Conservation (phyloP, 2,113 vertebrate genomes). For the Phycodurus eques region DNA sequence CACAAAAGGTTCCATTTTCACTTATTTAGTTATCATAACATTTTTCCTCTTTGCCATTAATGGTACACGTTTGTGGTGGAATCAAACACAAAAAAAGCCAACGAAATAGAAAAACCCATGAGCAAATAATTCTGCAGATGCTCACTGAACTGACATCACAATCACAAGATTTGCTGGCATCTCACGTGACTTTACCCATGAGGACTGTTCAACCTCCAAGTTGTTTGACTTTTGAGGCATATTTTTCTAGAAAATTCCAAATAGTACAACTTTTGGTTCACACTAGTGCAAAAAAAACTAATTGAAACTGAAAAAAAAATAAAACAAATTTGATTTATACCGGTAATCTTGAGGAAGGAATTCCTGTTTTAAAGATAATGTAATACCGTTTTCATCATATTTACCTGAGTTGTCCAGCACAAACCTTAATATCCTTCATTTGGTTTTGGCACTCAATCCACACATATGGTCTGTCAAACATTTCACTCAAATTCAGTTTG, state of each 20-base stretch:
- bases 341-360: neutral
- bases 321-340: conserved; percentile 3
- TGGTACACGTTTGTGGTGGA: too few relatives aligned
- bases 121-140: too few relatives aligned
- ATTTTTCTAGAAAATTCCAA: neutral
- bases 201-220: neutral
- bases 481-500: conserved; percentile 39
- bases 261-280: neutral
- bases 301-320: conserved; percentile 5
- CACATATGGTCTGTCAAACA: conserved; percentile 14
- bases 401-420: conserved; percentile 15
- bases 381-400: conserved; percentile 21
- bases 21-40: too few relatives aligned
- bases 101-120: too few relatives aligned
- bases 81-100: too few relatives aligned
- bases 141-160: too few relatives aligned
- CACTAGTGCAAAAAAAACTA: neutral
- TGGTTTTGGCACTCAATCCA: conserved; percentile 7
- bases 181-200: neutral
- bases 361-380: neutral
- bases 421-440: conserved; percentile 27
- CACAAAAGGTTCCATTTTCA: too few relatives aligned
- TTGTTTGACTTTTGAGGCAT: neutral
- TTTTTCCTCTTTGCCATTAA: too few relatives aligned
- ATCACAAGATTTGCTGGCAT: neutral